These are phyloP conservation scores for Octonoba sinensis DNA, from an alignment of 2,888 invertebrate species.

Conservation along the genomic window DNA sequence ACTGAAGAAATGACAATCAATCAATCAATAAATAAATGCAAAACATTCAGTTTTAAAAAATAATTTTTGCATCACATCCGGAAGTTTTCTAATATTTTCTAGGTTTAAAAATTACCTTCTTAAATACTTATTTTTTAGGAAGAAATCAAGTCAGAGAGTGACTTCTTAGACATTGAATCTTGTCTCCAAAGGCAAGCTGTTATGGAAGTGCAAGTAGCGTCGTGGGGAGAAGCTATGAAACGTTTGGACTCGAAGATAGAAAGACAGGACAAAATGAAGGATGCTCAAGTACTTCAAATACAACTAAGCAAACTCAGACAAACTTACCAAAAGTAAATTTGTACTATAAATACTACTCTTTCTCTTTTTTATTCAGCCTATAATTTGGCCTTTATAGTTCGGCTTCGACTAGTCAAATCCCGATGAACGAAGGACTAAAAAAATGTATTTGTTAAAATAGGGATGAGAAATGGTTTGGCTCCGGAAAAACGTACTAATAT, in stretches of 20 bases:
- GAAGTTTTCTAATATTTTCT: too few relatives aligned
- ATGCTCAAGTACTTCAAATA: slow-evolving; percentile 78
- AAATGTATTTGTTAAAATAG: too few relatives aligned
- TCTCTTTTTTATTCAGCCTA: background rate
- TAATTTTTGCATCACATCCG: too few relatives aligned
- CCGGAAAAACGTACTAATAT: too few relatives aligned
- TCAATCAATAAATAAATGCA: too few relatives aligned
- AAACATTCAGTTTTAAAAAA: too few relatives aligned
- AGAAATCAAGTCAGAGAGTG: slow-evolving; percentile 79
- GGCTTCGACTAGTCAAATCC: too few relatives aligned
- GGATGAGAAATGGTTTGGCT: too few relatives aligned
- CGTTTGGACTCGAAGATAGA: slow-evolving; percentile 74
- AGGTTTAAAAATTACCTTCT: too few relatives aligned
- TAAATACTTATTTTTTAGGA: slow-evolving; percentile 71
- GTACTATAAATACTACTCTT: background rate
- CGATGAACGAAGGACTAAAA: too few relatives aligned
- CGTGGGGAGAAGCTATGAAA: slow-evolving; percentile 86
- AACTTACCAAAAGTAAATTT: slow-evolving; percentile 78
- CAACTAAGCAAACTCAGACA: slow-evolving; percentile 82
- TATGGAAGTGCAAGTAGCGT: slow-evolving; percentile 89
- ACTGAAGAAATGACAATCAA: too few relatives aligned
- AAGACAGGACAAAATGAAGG: slow-evolving; percentile 75
- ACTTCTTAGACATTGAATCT: slow-evolving; percentile 28
- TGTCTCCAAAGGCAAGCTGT: slow-evolving; percentile 89
- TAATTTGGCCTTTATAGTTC: background rate